phyloP scores from a whole-genome alignment of 1,140 invertebrate genomes.

The Chironomus striatipennis region DNA sequence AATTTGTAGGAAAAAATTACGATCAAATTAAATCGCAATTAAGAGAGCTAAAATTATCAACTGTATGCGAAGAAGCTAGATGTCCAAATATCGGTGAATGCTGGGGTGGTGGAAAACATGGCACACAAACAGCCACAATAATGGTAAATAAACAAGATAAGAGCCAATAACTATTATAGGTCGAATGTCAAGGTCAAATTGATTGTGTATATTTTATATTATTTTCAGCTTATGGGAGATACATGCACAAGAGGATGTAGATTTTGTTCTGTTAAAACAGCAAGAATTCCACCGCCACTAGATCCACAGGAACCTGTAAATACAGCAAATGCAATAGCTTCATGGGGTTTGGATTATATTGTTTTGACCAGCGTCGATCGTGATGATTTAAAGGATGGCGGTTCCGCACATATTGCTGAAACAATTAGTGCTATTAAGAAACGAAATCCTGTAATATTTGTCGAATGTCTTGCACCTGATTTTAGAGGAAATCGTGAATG shows the following conservation, averaged over 20 bases:
- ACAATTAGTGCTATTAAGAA: constrained; percentile 75
- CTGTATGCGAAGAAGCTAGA: constrained; percentile 97
- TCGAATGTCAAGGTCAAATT: constrained; percentile 15
- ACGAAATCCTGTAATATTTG: constrained; percentile 74
- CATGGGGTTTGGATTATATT: constrained; percentile 96
- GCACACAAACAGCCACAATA: constrained; percentile 81
- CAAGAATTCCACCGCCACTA: constrained; percentile 77
- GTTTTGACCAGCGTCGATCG: constrained; percentile 97
- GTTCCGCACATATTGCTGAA: constrained; percentile 81
- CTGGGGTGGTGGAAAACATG: constrained; percentile 91
- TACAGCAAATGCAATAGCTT: constrained; percentile 83
- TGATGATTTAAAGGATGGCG: constrained; percentile 91
- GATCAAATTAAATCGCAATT: constrained; percentile 79
- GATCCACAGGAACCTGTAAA: constrained; percentile 88
- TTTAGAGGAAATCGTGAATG: constrained; percentile 76
- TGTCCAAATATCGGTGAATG: constrained; percentile 99
- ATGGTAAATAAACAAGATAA: constrained; percentile 55
- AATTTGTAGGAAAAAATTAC: constrained; percentile 60
- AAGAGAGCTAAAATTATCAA: constrained; percentile 81
- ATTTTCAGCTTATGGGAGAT: constrained; percentile 75
- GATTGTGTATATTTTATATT: neutral
- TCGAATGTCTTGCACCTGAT: constrained; percentile 96
- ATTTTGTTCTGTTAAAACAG: constrained; percentile 99
- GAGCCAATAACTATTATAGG: neutral
- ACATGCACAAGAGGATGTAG: constrained; percentile 88